Evolutionary conservation across 1,140 invertebrate species (phyloP).

Genomic region (Diorhabda elongata): DNA sequence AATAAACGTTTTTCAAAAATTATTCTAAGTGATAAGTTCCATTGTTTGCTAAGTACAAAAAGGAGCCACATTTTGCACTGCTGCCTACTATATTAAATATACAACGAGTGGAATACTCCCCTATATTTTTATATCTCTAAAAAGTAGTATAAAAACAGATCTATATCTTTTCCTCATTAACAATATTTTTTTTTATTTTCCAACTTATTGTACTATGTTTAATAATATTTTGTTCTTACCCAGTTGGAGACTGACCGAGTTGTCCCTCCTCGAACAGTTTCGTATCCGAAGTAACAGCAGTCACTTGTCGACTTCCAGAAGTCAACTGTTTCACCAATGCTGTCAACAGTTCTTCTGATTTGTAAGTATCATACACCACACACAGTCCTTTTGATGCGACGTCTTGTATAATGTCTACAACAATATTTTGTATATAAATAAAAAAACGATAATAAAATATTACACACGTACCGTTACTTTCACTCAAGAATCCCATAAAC

Average conservation of each 20-base stretch:
- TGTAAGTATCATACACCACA: slow-evolving; percentile 78
- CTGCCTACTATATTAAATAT: too few relatives aligned
- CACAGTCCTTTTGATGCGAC: slow-evolving; percentile 86
- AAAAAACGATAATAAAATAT: too few relatives aligned
- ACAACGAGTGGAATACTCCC: too few relatives aligned
- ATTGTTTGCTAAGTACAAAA: too few relatives aligned
- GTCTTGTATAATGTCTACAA: slow-evolving; percentile 81
- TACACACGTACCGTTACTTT: slow-evolving; percentile 73
- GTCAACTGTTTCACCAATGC: slow-evolving; percentile 77
- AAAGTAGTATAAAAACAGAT: too few relatives aligned
- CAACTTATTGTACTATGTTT: too few relatives aligned
- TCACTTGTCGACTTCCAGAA: slow-evolving; percentile 69
- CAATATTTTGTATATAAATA: slow-evolving; percentile 5
- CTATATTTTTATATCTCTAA: too few relatives aligned
- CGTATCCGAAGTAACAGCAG: slow-evolving; percentile 74
- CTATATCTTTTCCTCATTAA: too few relatives aligned
- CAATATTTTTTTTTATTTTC: too few relatives aligned
- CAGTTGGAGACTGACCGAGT: slow-evolving; percentile 77
- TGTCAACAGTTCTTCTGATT: slow-evolving; percentile 66
- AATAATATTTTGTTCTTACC: slow-evolving; percentile 51
- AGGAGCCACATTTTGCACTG: too few relatives aligned
- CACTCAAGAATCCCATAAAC: slow-evolving; percentile 83
- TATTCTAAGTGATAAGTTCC: too few relatives aligned
- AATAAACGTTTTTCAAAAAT: too few relatives aligned
- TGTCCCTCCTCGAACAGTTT: slow-evolving; percentile 85